phyloP scores from a whole-genome alignment of 2,888 invertebrate genomes.

The Seira sanloemensis region DNA sequence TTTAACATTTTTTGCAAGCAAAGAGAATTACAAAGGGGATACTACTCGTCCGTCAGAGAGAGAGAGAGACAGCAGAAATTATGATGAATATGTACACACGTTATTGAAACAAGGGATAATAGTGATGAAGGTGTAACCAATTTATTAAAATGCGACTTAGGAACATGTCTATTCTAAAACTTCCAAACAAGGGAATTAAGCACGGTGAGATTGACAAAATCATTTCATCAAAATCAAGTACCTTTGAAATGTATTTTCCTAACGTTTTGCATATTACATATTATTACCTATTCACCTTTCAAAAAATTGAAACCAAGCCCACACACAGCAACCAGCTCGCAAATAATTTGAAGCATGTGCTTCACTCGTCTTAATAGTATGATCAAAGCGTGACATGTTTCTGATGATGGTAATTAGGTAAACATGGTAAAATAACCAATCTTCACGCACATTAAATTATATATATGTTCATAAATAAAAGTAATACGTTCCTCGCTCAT shows the following conservation, averaged over 20 bases:
- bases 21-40: not conserved
- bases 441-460: not conserved
- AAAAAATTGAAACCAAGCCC: not conserved
- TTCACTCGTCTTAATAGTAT: not conserved
- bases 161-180: not conserved
- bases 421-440: not conserved
- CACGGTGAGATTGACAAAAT: not conserved
- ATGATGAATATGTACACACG: not conserved
- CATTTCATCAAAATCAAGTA: not conserved
- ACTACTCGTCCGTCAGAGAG: not conserved
- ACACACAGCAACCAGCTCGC: too few species aligned
- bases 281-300: not conserved
- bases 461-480: too few species aligned
- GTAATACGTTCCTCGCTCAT: not conserved
- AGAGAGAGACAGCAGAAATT: not conserved
- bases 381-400: conserved; percentile 40
- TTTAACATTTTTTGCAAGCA: too few species aligned
- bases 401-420: conserved; percentile 2
- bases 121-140: not conserved
- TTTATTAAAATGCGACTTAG: not conserved
- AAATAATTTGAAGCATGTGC: not conserved
- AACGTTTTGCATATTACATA: not conserved
- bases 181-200: not conserved
- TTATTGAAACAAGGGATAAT: not conserved
- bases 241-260: not conserved